Evolutionary conservation across 2,797 vertebrate species (phyloP).

Genomic region (Myotis planiceps): DNA sequence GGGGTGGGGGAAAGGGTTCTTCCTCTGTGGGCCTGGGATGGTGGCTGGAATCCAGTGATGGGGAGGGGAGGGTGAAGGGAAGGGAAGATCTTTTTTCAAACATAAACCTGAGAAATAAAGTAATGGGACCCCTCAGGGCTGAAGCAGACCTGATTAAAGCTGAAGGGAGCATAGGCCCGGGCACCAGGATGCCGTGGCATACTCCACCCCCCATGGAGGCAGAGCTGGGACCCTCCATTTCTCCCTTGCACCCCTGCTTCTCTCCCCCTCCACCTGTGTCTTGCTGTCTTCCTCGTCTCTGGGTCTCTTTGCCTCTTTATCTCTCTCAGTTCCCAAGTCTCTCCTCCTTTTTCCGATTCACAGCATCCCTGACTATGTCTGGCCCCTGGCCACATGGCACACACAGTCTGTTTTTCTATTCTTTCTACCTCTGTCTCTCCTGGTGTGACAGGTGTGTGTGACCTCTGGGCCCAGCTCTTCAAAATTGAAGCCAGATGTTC

Average conservation of each 20-base stretch:
- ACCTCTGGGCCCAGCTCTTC: not conserved
- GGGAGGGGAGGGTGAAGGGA: not conserved
- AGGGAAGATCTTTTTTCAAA: not conserved
- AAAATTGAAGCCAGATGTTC: not conserved
- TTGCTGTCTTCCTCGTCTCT: not conserved
- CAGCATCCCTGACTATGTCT: not conserved
- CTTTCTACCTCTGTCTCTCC: not conserved
- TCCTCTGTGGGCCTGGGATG: slow-evolving; percentile 12
- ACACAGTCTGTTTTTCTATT: not conserved
- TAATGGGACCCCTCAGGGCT: not conserved
- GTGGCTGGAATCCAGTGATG: not conserved
- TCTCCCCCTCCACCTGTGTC: not conserved
- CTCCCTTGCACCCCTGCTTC: not conserved
- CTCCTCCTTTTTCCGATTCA: not conserved
- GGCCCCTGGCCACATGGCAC: not conserved
- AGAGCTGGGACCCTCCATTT: not conserved
- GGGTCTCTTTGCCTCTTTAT: not conserved
- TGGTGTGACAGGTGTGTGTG: not conserved
- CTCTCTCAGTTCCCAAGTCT: not conserved
- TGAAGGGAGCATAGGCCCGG: not conserved
- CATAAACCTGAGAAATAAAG: slow-evolving; percentile 47
- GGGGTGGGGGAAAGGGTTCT: not conserved
- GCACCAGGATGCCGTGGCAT: not conserved
- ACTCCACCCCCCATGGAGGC: not conserved
- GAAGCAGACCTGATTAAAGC: not conserved